phyloP scores from a whole-genome alignment of 2,113 vertebrate genomes.

The Hippocampus mohnikei region DNA sequence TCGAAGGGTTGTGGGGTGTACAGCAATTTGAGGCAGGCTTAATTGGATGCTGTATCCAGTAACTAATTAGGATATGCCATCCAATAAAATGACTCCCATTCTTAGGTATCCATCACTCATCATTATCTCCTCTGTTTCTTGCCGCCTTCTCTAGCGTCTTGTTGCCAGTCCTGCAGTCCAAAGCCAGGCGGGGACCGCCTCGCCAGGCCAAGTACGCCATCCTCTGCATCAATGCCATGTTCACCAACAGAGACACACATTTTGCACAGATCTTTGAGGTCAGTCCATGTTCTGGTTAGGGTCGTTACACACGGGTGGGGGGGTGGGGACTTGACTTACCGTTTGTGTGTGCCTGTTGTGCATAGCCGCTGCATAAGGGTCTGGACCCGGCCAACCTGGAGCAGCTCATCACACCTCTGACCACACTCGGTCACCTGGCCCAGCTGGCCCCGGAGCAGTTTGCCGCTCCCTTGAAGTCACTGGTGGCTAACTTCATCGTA shows the following conservation, averaged over 20 bases:
- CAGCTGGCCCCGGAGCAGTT: constrained; percentile 96
- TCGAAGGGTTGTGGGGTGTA: no score
- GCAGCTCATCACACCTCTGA: constrained; percentile 91
- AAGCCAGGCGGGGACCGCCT: constrained; percentile 93
- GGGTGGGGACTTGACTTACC: neutral
- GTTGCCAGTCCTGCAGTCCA: constrained; percentile 93
- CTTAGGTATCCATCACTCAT: neutral
- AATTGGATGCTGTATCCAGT: no score
- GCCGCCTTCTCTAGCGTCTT: constrained; percentile 78
- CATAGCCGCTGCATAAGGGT: constrained; percentile 91
- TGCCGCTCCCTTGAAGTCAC: constrained; percentile 89
- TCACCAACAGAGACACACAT: constrained; percentile 95
- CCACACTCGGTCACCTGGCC: constrained; percentile 94
- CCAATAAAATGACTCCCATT: no score
- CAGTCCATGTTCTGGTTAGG: constrained; percentile 26
- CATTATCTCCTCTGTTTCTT: neutral
- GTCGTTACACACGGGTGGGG: neutral
- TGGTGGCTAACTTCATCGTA: constrained; percentile 97
- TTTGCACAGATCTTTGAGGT: constrained; percentile 99
- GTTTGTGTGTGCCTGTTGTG: neutral
- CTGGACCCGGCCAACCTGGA: constrained; percentile 93
- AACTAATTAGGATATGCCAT: no score
- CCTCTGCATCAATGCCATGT: constrained; percentile 97
- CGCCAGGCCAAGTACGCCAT: constrained; percentile 97
- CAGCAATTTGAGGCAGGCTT: no score